A percentile compares a stretch with the other conserved stretches of the same genome.
Evolutionary conservation across 2,113 vertebrate species (phyloP).

Genomic region (Pterocles gutturalis): DNA sequence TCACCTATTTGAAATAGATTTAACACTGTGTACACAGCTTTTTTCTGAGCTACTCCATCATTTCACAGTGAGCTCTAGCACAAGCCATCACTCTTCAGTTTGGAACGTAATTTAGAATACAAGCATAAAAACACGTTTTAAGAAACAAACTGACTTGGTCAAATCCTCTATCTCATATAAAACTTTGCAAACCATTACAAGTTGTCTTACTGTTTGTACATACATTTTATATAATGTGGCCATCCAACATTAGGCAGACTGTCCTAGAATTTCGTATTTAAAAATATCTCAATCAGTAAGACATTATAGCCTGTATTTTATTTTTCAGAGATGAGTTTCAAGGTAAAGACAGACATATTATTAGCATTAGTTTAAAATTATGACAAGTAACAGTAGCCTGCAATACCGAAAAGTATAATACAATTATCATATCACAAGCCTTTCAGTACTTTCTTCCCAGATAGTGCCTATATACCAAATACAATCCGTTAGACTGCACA

Average conservation of each 20-base stretch:
- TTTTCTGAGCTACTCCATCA: background rate
- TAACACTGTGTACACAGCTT: background rate
- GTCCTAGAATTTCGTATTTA: background rate
- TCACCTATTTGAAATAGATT: background rate
- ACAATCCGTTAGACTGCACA: background rate
- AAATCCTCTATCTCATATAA: background rate
- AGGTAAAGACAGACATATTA: background rate
- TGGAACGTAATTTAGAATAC: background rate
- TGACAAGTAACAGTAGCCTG: background rate
- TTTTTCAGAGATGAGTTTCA: background rate
- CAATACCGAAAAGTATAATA: background rate
- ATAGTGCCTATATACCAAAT: background rate
- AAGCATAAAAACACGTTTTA: background rate
- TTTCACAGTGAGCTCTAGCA: background rate
- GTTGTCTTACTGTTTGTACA: background rate
- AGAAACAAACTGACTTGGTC: background rate
- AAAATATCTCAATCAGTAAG: background rate
- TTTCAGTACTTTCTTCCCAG: background rate
- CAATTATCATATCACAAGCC: accelerated
- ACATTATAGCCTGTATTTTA: background rate
- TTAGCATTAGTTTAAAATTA: background rate
- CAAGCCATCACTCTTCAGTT: background rate
- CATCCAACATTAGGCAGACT: background rate
- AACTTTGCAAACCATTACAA: background rate
- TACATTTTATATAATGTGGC: background rate